Conservation (phyloP, 2,113 vertebrate genomes). For the Elephantulus edwardii region DNA sequence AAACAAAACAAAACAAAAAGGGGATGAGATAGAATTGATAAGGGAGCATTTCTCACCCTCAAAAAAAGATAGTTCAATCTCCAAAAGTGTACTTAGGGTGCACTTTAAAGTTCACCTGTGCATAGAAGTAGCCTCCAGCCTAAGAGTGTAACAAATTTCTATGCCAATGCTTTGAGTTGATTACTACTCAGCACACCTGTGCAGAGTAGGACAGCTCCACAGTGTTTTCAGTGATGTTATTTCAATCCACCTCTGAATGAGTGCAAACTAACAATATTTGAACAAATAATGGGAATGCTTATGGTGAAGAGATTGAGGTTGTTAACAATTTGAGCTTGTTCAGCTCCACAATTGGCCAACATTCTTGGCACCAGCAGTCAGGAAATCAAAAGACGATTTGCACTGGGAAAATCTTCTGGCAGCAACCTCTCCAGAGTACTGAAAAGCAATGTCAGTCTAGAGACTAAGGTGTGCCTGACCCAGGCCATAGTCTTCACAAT, state of each 20-base stretch:
- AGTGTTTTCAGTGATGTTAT: background rate
- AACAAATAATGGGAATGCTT: background rate
- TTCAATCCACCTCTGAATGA: background rate
- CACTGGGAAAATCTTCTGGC: too few relatives aligned
- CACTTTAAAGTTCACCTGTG: background rate
- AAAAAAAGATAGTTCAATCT: constrained; percentile 8
- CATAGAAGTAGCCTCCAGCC: background rate
- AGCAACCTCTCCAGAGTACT: too few relatives aligned
- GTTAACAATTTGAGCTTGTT: too few relatives aligned
- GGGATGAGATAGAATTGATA: background rate
- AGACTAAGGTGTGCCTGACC: too few relatives aligned
- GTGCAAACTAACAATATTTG: background rate
- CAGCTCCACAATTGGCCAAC: too few relatives aligned
- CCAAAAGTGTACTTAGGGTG: background rate
- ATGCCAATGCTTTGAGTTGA: background rate
- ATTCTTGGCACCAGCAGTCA: too few relatives aligned
- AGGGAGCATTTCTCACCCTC: background rate
- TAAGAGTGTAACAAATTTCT: background rate
- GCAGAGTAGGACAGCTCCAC: background rate
- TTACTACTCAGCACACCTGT: background rate
- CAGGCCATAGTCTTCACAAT: too few relatives aligned
- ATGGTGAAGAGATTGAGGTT: too few relatives aligned
- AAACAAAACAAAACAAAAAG: too few relatives aligned
- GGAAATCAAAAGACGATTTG: too few relatives aligned
- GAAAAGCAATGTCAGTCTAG: too few relatives aligned